Evolutionary conservation across 2,113 vertebrate genomes (phyloP).

Genomic region (Ageneiosus marmoratus): DNA sequence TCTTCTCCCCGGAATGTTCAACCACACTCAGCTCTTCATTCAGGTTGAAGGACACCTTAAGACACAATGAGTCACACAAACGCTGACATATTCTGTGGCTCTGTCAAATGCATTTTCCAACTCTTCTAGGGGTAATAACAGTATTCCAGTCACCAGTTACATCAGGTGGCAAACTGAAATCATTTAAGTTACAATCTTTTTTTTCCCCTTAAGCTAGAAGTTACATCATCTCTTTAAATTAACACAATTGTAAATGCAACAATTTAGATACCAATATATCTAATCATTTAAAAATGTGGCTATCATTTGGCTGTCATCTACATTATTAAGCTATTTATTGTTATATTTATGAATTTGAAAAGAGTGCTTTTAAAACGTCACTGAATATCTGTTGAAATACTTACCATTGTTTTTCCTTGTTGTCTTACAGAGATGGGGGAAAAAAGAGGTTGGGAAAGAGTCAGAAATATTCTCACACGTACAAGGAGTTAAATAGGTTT

Average conservation of each 20-base stretch:
- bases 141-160: slow-evolving; percentile 8
- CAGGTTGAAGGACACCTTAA: slow-evolving; percentile 94
- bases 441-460: neutral
- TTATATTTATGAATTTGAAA: neutral
- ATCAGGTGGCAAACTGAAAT: slow-evolving; percentile 24
- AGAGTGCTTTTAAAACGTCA: neutral
- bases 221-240: neutral
- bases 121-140: neutral
- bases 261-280: neutral
- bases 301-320: neutral
- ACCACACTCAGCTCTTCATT: slow-evolving; percentile 93
- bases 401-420: slow-evolving; percentile 75
- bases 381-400: slow-evolving; percentile 11
- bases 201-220: neutral
- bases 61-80: slow-evolving; percentile 21
- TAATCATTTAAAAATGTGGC: neutral
- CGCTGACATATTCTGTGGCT: neutral
- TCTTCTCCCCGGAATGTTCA: slow-evolving; percentile 84
- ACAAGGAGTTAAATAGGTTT: neutral
- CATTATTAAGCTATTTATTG: neutral
- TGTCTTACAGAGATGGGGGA: slow-evolving; percentile 60
- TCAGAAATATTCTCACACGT: neutral
- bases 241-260: neutral
- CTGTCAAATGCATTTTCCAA: neutral
- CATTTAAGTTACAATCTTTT: neutral